Evolutionary conservation across 2,888 invertebrate species (phyloP).

Genomic region (Miltochrista miniata): DNA sequence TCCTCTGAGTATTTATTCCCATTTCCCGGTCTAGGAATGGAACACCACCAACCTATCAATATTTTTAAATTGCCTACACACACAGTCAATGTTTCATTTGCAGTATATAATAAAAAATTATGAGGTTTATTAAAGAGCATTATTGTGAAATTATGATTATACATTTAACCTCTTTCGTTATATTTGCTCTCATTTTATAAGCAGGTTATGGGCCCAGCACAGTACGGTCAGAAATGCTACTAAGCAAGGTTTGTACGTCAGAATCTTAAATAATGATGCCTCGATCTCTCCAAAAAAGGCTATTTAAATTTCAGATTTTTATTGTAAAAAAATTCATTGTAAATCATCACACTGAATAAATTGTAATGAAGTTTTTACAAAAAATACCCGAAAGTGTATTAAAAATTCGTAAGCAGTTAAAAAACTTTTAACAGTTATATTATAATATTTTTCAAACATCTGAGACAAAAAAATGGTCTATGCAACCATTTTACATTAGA

Average conservation of each 20-base stretch:
- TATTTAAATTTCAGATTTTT: background rate
- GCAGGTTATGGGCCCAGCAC: background rate
- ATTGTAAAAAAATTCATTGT: background rate
- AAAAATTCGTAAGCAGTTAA: background rate
- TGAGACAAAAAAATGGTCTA: constrained; percentile 24
- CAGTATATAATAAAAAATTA: constrained; percentile 14
- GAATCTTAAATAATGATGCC: background rate
- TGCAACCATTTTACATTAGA: constrained; percentile 52
- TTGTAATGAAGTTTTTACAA: background rate
- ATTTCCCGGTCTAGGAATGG: too few species aligned
- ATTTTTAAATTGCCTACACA: constrained; percentile 24
- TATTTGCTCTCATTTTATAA: constrained; percentile 8
- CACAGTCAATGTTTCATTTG: constrained; percentile 27
- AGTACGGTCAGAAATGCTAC: background rate
- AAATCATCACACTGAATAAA: background rate
- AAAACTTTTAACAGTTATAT: background rate
- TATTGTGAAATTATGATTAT: constrained; percentile 5
- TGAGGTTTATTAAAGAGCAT: constrained; percentile 7
- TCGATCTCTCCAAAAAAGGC: background rate
- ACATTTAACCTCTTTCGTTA: constrained; percentile 13
- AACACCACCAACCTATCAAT: constrained; percentile 28
- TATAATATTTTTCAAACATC: constrained; percentile 4
- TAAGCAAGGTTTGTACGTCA: background rate
- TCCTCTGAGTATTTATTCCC: too few species aligned
- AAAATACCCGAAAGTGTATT: background rate